A percentile compares a stretch with the other conserved stretches of the same genome.
These are phyloP conservation scores for Oscheius sp. DNA, from an alignment of 1,140 invertebrate species.

Conservation along the genomic window DNA sequence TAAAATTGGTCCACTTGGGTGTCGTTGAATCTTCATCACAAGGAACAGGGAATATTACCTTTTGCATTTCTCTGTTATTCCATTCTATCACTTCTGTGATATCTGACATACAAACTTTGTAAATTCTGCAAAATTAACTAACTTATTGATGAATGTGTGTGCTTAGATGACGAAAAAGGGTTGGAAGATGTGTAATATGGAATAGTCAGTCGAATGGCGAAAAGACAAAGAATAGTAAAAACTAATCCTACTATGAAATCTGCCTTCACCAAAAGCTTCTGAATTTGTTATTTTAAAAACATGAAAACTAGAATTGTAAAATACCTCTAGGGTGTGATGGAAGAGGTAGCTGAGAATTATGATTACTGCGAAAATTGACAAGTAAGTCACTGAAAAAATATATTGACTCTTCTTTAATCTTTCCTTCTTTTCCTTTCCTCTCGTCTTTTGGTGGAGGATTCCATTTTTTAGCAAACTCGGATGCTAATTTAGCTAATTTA, in stretches of 20 bases:
- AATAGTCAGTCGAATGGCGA: not conserved
- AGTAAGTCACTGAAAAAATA: not conserved
- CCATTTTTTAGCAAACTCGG: too few relatives aligned
- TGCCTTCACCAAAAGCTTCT: not conserved
- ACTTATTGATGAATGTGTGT: not conserved
- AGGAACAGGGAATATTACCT: not conserved
- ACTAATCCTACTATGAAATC: not conserved
- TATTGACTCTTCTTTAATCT: not conserved
- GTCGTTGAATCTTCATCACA: not conserved
- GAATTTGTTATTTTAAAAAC: not conserved
- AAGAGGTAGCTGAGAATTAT: not conserved
- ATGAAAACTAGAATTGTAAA: too few relatives aligned
- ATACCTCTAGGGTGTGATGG: not conserved
- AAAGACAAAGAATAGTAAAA: not conserved
- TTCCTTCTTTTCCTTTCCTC: not conserved
- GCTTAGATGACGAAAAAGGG: not conserved
- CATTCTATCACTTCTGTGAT: not conserved
- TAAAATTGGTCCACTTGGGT: not conserved
- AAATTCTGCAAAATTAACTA: too few relatives aligned
- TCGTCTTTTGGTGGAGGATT: not conserved
- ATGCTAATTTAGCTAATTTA: too few relatives aligned
- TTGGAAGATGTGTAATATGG: not conserved
- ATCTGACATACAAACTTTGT: too few relatives aligned
- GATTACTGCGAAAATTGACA: too few relatives aligned
- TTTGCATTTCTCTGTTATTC: not conserved